phyloP scores from a whole-genome alignment of 92 coral and sea anemone species.

The Zoanthus solanderi region DNA sequence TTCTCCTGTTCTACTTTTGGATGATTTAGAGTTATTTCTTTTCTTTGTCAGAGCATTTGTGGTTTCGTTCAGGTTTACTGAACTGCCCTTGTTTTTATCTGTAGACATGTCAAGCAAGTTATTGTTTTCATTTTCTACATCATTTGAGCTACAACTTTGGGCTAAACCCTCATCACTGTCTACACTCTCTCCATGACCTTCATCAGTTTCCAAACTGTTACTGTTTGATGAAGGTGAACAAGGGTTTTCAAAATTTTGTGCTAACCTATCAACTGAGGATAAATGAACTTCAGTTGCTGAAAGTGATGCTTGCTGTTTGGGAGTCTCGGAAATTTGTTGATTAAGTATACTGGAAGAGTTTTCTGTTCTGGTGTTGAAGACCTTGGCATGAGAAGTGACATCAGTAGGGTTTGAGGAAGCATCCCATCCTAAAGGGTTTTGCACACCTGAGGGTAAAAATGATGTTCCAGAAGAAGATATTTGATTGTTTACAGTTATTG shows the following conservation, averaged over 20 bases:
- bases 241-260: background rate
- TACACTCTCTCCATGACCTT: constrained; percentile 34
- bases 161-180: constrained; percentile 32
- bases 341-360: background rate
- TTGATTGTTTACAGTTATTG: background rate
- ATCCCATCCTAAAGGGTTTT: background rate
- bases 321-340: background rate
- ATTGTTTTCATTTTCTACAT: background rate
- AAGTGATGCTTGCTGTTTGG: too few species aligned
- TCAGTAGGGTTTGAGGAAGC: background rate
- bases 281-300: background rate
- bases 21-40: constrained; percentile 12
- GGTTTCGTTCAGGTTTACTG: background rate
- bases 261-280: background rate
- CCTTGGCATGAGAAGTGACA: background rate
- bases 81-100: background rate
- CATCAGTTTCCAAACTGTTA: constrained; percentile 37
- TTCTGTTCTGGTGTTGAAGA: too few species aligned
- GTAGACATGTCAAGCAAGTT: background rate
- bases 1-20: background rate
- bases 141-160: constrained; percentile 28
- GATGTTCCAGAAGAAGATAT: background rate
- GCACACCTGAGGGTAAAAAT: background rate
- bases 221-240: constrained; percentile 20
- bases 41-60: background rate